These are phyloP conservation scores for Sebastes hubbsi DNA, from an alignment of 2,797 vertebrate species.

Conservation along the genomic window DNA sequence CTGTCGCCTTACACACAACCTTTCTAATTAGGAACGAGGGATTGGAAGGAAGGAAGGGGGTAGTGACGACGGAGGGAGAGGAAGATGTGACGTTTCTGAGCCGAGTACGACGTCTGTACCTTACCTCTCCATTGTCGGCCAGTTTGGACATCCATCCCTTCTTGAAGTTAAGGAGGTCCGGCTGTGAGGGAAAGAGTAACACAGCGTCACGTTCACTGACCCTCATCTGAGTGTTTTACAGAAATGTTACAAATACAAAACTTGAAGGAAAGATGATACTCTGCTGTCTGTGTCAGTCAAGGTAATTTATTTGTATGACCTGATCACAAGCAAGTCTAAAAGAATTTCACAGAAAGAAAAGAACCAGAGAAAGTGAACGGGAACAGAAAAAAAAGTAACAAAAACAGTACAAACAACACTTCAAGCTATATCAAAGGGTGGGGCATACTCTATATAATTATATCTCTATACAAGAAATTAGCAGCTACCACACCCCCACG, in stretches of 20 bases:
- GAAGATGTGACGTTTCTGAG: not conserved
- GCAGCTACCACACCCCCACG: not conserved
- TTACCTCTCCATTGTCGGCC: constrained; percentile 88
- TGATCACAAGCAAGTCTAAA: not conserved
- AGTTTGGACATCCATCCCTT: constrained; percentile 99
- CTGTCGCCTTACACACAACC: constrained; percentile 42
- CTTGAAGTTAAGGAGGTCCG: constrained; percentile 98
- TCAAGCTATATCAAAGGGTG: not conserved
- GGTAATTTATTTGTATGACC: not conserved
- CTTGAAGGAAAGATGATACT: not conserved
- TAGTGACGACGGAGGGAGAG: not conserved
- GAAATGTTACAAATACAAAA: not conserved
- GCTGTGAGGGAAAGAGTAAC: constrained; percentile 76
- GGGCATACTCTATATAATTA: not conserved
- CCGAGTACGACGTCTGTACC: constrained; percentile 41
- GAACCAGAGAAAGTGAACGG: not conserved
- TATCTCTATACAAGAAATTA: not conserved
- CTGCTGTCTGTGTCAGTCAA: not conserved
- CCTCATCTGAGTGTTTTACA: not conserved
- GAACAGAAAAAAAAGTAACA: not conserved
- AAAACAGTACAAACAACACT: not conserved
- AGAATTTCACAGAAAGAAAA: not conserved
- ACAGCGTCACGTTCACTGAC: not conserved
- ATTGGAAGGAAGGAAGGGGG: not conserved
- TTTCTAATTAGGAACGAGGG: constrained; percentile 31